Evolutionary conservation across 1,140 invertebrate genomes (phyloP).

Genomic region (Meloidogyne chitwoodi): DNA sequence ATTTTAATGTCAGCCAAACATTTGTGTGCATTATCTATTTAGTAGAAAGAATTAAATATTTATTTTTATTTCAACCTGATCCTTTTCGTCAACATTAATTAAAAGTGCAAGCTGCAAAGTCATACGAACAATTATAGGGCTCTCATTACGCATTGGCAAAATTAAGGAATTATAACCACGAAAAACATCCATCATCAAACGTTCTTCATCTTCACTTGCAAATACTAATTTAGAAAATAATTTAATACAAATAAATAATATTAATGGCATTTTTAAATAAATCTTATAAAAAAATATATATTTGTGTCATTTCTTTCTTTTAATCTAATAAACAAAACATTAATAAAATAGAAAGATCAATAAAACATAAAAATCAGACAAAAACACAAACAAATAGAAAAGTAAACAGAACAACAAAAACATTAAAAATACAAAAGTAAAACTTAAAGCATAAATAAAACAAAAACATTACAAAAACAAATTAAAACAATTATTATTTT

Average conservation of each 20-base stretch:
- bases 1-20: slow-evolving; percentile 66
- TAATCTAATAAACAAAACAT: no score
- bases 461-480: no score
- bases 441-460: no score
- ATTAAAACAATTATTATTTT: no score
- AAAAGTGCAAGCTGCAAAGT: slow-evolving; percentile 93
- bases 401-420: no score
- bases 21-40: slow-evolving; percentile 60
- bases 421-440: no score
- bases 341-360: no score
- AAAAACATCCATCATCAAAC: slow-evolving; percentile 31
- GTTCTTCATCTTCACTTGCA: slow-evolving; percentile 30
- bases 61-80: slow-evolving; percentile 28
- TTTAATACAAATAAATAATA: neutral
- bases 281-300: no score
- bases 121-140: slow-evolving; percentile 85
- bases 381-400: no score
- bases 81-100: slow-evolving; percentile 89
- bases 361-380: no score
- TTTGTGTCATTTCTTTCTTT: no score
- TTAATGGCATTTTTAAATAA: neutral
- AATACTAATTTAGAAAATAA: neutral
- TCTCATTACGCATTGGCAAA: slow-evolving; percentile 84
- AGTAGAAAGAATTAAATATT: neutral
- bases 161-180: slow-evolving; percentile 97